phyloP scores from a whole-genome alignment of 35 echinoderm and acorn worm genomes.

The Holothuria glaberrima region DNA sequence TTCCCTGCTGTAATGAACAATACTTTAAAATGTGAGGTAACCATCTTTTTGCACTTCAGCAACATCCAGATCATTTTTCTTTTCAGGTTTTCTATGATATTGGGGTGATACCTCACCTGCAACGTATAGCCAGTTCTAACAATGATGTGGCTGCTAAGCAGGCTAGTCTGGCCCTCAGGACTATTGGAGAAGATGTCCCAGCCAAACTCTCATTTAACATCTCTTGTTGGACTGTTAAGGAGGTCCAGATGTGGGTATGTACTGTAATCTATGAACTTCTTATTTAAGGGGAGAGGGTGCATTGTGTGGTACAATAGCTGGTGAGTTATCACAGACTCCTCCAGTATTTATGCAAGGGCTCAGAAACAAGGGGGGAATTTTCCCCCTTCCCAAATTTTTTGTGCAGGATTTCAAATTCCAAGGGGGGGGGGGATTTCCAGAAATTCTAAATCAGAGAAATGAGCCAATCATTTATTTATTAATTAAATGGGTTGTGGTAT shows the following conservation, averaged over 20 bases:
- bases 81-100: conserved; percentile 91
- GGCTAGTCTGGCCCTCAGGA: conserved; percentile 84
- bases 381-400: too few relatives aligned
- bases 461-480: too few relatives aligned
- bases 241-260: conserved; percentile 95
- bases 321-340: too few relatives aligned
- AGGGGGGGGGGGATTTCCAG: too few relatives aligned
- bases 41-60: too few relatives aligned
- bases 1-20: too few relatives aligned
- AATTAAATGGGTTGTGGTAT: too few relatives aligned
- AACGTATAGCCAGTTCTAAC: conserved; percentile 84
- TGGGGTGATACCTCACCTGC: conserved; percentile 73
- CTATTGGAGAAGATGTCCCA: conserved; percentile 91
- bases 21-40: too few relatives aligned
- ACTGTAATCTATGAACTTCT: background rate
- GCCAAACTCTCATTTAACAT: conserved; percentile 93
- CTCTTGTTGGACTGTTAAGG: conserved; percentile 84
- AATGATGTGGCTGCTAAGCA: conserved; percentile 93
- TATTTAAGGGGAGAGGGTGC: background rate
- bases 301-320: background rate
- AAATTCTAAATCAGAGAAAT: too few relatives aligned
- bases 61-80: background rate
- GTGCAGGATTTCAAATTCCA: too few relatives aligned
- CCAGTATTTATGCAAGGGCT: too few relatives aligned
- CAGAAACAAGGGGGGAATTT: too few relatives aligned